Conservation (phyloP, 2,113 vertebrate species). For the Acanthochromis polyacanthus region DNA sequence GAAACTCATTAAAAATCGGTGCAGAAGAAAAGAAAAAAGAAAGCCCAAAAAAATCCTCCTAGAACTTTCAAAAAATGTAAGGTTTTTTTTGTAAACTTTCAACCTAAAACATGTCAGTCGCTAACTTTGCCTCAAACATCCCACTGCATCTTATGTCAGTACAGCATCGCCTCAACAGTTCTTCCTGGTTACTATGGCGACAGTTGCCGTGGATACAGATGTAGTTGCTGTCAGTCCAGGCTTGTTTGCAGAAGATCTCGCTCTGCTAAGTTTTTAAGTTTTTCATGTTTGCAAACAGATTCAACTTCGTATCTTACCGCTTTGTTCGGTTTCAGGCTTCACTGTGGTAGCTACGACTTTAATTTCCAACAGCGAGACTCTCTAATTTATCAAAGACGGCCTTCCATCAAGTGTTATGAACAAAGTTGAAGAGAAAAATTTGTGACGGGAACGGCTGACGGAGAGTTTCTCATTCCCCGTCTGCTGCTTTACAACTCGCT, state of each 20-base stretch:
- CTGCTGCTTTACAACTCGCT: background rate
- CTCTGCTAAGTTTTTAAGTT: no score
- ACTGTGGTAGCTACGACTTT: no score
- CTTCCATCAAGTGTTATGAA: background rate
- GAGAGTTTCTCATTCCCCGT: background rate
- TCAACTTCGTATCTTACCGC: no score
- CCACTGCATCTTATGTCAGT: slow-evolving; percentile 13
- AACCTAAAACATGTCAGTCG: background rate
- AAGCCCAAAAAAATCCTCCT: no score
- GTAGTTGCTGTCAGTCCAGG: slow-evolving; percentile 4
- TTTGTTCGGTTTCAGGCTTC: no score
- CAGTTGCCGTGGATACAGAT: slow-evolving; percentile 47
- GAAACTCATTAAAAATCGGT: no score
- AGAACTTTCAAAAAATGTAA: no score
- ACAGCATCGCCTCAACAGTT: slow-evolving; percentile 14
- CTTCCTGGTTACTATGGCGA: slow-evolving; percentile 27
- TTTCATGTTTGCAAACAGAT: no score
- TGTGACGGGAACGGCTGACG: background rate
- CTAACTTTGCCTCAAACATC: background rate
- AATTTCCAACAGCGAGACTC: background rate
- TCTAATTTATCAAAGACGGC: background rate
- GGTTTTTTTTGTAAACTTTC: no score
- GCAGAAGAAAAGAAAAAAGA: no score
- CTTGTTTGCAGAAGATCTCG: slow-evolving; percentile 3
- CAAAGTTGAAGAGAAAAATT: background rate